A percentile compares a stretch with the other conserved stretches of the same genome.
phyloP scores from a whole-genome alignment of 2,888 invertebrate species.

The Ectemnius continuus region DNA sequence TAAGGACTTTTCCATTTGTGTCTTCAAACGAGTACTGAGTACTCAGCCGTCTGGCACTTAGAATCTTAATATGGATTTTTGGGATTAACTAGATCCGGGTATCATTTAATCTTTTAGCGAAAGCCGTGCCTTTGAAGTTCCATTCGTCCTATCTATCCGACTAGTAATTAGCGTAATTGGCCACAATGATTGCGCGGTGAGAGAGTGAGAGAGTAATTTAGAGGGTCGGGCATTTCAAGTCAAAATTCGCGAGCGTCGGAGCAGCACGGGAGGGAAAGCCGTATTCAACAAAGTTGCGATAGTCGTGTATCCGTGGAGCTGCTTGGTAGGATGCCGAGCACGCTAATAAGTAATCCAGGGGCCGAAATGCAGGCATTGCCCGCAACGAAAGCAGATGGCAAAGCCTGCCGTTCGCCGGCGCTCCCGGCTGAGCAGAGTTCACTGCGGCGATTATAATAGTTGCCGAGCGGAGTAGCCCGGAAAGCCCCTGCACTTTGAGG shows the following conservation, averaged over 20 bases:
- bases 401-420: slow-evolving; percentile 14
- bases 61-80: too few species aligned
- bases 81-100: too few species aligned
- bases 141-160: too few species aligned
- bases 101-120: too few species aligned
- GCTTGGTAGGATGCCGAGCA: slow-evolving; percentile 34
- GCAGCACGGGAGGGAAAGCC: slow-evolving; percentile 16
- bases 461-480: slow-evolving; percentile 3
- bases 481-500: slow-evolving; percentile 1
- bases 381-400: slow-evolving; percentile 37
- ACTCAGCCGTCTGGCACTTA: too few species aligned
- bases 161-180: too few species aligned
- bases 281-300: slow-evolving; percentile 55
- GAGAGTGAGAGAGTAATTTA: slow-evolving; percentile 7
- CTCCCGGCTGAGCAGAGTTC: not conserved
- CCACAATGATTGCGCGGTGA: not conserved
- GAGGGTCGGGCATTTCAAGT: too few species aligned
- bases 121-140: not conserved
- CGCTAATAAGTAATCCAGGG: slow-evolving; percentile 51
- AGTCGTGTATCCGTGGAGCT: slow-evolving; percentile 27
- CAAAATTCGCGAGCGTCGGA: too few species aligned
- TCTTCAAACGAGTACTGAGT: too few species aligned
- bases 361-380: slow-evolving; percentile 37
- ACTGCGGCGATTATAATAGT: slow-evolving; percentile 12
- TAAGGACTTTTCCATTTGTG: too few species aligned